These are phyloP conservation scores for Dichetophora obliterata DNA, from an alignment of 2,888 invertebrate genomes.

Conservation along the genomic window DNA sequence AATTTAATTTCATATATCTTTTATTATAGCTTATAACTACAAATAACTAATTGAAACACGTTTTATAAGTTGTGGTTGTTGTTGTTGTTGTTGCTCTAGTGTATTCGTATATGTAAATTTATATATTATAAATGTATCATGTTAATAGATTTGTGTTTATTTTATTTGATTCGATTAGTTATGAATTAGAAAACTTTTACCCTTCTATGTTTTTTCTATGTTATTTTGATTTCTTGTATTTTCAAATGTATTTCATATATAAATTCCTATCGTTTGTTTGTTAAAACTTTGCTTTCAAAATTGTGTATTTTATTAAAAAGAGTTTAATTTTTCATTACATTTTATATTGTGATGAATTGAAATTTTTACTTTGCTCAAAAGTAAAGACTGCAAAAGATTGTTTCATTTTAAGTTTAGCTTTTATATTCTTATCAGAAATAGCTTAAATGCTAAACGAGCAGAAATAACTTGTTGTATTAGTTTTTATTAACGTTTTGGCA, in stretches of 20 bases:
- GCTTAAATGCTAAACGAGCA: too few relatives aligned
- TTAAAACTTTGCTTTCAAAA: not conserved
- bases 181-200: not conserved
- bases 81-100: not conserved
- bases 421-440: too few relatives aligned
- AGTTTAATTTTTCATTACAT: not conserved
- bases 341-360: not conserved
- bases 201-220: not conserved
- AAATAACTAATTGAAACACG: constrained; percentile 21
- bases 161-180: not conserved
- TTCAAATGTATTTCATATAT: not conserved
- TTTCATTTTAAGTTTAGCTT: too few relatives aligned
- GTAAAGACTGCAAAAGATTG: not conserved
- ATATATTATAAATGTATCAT: not conserved
- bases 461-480: too few relatives aligned
- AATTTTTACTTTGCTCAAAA: not conserved
- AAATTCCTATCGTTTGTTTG: not conserved
- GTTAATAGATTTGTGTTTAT: not conserved
- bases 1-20: not conserved
- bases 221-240: not conserved
- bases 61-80: not conserved
- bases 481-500: not conserved
- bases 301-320: not conserved
- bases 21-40: not conserved
- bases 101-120: not conserved